phyloP scores from a whole-genome alignment of 23 tunicate genomes.

The Ciona savignyi region DNA sequence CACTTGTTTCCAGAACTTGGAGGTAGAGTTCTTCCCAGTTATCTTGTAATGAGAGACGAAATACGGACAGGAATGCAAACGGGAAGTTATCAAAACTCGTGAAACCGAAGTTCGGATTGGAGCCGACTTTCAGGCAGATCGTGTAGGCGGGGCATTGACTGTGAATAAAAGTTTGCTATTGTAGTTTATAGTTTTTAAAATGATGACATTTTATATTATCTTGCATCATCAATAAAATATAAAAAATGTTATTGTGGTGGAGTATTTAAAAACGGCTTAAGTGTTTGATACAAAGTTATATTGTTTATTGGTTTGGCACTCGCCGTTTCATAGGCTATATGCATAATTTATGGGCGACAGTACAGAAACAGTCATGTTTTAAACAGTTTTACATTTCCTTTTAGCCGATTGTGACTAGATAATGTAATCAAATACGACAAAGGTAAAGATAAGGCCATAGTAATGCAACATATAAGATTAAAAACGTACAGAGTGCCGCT shows the following conservation, averaged over 20 bases:
- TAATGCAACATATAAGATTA: too few relatives aligned
- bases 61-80: slow-evolving; percentile 81
- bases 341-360: background rate
- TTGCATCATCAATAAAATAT: too few relatives aligned
- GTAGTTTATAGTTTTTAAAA: too few relatives aligned
- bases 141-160: slow-evolving; percentile 50
- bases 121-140: slow-evolving; percentile 38
- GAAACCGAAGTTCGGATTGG: slow-evolving; percentile 63
- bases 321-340: background rate
- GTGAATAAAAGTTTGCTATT: too few relatives aligned
- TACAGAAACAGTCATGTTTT: background rate
- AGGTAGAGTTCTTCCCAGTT: slow-evolving; percentile 88
- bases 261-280: background rate
- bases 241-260: background rate
- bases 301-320: background rate
- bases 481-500: slow-evolving; percentile 35
- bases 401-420: background rate
- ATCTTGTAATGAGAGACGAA: slow-evolving; percentile 87
- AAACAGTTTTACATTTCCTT: background rate
- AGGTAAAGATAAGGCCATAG: too few relatives aligned
- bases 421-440: too few relatives aligned
- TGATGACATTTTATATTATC: too few relatives aligned
- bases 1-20: slow-evolving; percentile 71
- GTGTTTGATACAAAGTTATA: background rate
- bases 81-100: slow-evolving; percentile 78